Conservation (phyloP, 2,113 vertebrate genomes). For the Syngnathoides biaculeatus region DNA sequence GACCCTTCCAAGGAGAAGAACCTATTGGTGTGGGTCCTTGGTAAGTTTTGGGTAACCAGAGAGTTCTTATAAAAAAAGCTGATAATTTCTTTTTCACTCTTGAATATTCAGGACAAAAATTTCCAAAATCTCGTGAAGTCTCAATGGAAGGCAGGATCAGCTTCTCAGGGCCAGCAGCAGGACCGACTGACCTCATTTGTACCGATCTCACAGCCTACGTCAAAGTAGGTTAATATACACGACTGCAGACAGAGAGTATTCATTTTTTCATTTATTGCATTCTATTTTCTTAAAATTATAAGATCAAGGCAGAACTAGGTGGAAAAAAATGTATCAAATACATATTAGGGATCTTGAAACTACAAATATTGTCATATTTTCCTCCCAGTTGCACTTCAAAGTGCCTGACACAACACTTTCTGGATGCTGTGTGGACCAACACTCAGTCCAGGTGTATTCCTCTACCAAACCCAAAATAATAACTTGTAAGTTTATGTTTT, state of each 20-base stretch:
- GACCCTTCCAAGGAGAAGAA: conserved; percentile 88
- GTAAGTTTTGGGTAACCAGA: conserved; percentile 60
- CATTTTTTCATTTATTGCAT: background rate
- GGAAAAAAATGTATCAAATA: background rate
- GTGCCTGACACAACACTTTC: conserved; percentile 88
- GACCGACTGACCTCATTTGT: conserved; percentile 81
- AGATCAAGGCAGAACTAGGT: background rate
- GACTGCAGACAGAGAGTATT: background rate
- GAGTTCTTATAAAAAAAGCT: background rate
- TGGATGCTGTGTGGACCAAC: conserved; percentile 88
- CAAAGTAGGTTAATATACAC: conserved; percentile 74
- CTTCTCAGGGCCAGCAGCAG: conserved; percentile 73
- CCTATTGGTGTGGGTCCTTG: conserved; percentile 84
- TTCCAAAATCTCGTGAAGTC: conserved; percentile 87
- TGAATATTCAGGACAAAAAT: conserved; percentile 83
- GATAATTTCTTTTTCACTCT: background rate
- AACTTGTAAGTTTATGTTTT: conserved; percentile 75
- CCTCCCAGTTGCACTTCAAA: conserved; percentile 83
- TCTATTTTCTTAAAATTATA: background rate
- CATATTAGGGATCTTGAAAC: background rate
- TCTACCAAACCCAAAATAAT: conserved; percentile 84
- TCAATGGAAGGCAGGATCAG: conserved; percentile 78
- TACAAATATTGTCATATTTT: background rate
- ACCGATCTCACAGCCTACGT: conserved; percentile 83
- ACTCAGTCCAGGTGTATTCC: conserved; percentile 87